A percentile compares a stretch with the other conserved stretches of the same genome.
phyloP scores from a whole-genome alignment of 2,113 vertebrate genomes.

The Oryzias celebensis region DNA sequence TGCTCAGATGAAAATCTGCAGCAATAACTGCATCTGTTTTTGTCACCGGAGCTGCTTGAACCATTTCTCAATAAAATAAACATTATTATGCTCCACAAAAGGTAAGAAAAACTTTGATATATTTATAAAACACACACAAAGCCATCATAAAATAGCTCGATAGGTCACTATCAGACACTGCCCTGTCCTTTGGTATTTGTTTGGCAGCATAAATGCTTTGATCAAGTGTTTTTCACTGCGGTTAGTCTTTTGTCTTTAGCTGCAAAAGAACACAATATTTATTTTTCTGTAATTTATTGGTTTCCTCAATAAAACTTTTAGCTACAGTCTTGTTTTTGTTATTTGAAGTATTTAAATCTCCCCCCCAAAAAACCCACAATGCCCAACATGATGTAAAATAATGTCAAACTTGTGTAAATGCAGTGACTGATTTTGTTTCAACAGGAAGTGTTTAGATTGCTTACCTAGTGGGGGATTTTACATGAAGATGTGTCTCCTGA shows the following conservation, averaged over 20 bases:
- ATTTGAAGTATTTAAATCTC: too few species aligned
- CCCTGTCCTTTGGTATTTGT: conserved; percentile 2
- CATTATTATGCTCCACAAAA: neutral
- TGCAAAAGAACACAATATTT: conserved; percentile 49
- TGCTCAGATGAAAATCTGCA: conserved; percentile 7
- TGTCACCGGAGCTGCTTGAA: neutral
- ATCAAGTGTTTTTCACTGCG: conserved; percentile 30
- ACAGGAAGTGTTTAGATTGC: too few species aligned
- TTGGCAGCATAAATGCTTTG: neutral
- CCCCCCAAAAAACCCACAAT: too few species aligned
- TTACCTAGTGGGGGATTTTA: too few species aligned
- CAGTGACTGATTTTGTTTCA: too few species aligned
- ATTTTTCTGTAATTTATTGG: conserved; percentile 73
- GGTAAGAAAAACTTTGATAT: neutral
- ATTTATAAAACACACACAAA: neutral
- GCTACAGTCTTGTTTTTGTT: neutral
- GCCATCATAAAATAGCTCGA: too few species aligned
- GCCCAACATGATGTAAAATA: too few species aligned
- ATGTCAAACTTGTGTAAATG: too few species aligned
- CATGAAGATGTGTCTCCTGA: too few species aligned
- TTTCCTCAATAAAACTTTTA: conserved; percentile 62
- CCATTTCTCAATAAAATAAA: conserved; percentile 1
- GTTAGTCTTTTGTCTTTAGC: conserved; percentile 33
- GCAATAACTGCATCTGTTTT: neutral
- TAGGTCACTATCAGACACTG: neutral